phyloP scores from a whole-genome alignment of 1,140 invertebrate species.

The Pseudomyrmex concolor region DNA sequence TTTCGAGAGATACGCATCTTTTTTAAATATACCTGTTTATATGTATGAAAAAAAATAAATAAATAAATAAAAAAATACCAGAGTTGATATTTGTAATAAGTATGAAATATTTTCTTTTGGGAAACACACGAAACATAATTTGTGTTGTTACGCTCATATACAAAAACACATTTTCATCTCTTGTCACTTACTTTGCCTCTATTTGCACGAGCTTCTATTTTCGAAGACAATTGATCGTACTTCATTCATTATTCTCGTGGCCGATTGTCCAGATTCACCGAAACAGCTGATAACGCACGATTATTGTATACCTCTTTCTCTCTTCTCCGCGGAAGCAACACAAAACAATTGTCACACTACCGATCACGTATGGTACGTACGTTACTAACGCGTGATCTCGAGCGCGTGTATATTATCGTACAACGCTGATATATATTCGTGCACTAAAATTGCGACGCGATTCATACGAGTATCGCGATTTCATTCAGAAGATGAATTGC shows the following conservation, averaged over 20 bases:
- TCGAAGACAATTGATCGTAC: neutral
- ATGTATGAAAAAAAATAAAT: neutral
- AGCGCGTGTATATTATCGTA: neutral
- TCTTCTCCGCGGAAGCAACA: constrained; percentile 4
- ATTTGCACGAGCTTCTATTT: neutral
- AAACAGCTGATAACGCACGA: neutral
- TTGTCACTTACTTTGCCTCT: neutral
- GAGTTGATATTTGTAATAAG: neutral
- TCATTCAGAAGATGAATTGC: too few species aligned
- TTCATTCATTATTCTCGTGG: neutral
- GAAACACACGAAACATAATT: neutral
- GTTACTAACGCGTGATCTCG: constrained; percentile 8
- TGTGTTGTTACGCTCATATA: neutral
- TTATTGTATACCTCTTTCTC: neutral
- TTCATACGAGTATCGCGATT: too few species aligned
- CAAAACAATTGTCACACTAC: constrained; percentile 31
- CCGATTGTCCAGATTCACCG: neutral
- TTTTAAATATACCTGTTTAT: neutral
- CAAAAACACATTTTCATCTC: neutral
- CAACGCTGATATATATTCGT: neutral
- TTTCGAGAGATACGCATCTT: neutral
- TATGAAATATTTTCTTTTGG: neutral
- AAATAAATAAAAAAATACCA: neutral
- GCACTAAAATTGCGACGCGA: neutral
- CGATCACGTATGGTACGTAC: neutral